phyloP scores from a whole-genome alignment of 2,888 invertebrate genomes.

The Dugesia japonica region DNA sequence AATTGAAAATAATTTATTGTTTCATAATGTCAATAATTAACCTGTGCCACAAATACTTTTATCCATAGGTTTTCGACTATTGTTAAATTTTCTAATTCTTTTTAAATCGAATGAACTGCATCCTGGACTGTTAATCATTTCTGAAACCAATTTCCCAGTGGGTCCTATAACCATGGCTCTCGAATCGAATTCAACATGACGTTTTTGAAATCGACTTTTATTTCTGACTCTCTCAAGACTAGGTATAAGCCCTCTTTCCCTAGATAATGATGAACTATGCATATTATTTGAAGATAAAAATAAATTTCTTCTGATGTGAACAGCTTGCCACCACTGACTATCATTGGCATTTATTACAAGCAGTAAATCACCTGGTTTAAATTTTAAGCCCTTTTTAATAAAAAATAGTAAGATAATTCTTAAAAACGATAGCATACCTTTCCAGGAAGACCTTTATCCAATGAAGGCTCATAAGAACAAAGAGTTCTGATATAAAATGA shows the following conservation, averaged over 20 bases:
- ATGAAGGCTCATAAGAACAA: background rate
- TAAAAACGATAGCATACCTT: background rate
- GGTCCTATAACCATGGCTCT: background rate
- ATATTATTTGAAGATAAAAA: background rate
- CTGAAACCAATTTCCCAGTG: background rate
- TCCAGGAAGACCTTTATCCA: conserved; percentile 13
- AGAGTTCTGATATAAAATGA: conserved; percentile 10
- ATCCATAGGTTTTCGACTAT: background rate
- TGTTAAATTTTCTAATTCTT: conserved; percentile 13
- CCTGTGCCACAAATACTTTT: background rate
- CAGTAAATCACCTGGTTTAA: conserved; percentile 6
- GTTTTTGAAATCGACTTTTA: conserved; percentile 14
- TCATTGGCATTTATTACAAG: conserved; percentile 7
- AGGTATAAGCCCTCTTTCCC: background rate
- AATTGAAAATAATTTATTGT: no score
- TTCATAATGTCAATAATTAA: background rate
- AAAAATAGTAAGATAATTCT: no score
- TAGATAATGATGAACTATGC: background rate
- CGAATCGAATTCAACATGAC: background rate
- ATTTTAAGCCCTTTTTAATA: background rate
- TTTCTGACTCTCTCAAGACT: conserved; percentile 7
- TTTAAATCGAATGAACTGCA: conserved; percentile 6
- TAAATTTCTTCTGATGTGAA: conserved; percentile 10
- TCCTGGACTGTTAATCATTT: conserved; percentile 15
- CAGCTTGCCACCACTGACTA: background rate